Evolutionary conservation across 2,888 invertebrate species (phyloP).

Genomic region (Cheilosia scutellata): DNA sequence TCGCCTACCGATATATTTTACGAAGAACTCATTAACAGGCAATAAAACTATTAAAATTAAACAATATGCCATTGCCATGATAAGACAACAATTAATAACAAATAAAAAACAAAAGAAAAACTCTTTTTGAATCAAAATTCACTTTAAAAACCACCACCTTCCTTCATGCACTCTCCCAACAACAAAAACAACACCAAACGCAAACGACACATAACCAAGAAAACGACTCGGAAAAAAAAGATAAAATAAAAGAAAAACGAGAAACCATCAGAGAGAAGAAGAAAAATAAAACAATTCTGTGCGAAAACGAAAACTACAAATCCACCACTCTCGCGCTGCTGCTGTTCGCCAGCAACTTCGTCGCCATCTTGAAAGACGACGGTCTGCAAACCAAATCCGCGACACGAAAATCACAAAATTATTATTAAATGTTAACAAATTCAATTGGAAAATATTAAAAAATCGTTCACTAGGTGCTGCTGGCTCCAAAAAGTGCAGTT

Average conservation of each 20-base stretch:
- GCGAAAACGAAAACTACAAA: constrained; percentile 76
- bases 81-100: background rate
- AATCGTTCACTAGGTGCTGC: constrained; percentile 38
- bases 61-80: background rate
- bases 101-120: background rate
- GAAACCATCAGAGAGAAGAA: constrained; percentile 73
- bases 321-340: constrained; percentile 73
- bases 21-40: no score
- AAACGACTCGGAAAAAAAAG: constrained; percentile 43
- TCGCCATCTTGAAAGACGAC: constrained; percentile 77
- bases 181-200: constrained; percentile 32
- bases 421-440: constrained; percentile 59
- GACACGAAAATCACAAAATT: constrained; percentile 65
- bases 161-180: constrained; percentile 64
- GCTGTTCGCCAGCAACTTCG: constrained; percentile 67
- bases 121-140: constrained; percentile 36
- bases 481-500: constrained; percentile 21
- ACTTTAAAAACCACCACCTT: constrained; percentile 71
- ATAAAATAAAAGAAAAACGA: constrained; percentile 49
- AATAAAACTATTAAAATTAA: no score
- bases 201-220: constrained; percentile 63
- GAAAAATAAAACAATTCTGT: constrained; percentile 76
- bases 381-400: constrained; percentile 71
- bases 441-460: constrained; percentile 58
- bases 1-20: no score